Percentiles rank a stretch among this genome's conserved stretches.
Conservation (phyloP, 2,888 invertebrate species). For the Cheilosia variabilis region DNA sequence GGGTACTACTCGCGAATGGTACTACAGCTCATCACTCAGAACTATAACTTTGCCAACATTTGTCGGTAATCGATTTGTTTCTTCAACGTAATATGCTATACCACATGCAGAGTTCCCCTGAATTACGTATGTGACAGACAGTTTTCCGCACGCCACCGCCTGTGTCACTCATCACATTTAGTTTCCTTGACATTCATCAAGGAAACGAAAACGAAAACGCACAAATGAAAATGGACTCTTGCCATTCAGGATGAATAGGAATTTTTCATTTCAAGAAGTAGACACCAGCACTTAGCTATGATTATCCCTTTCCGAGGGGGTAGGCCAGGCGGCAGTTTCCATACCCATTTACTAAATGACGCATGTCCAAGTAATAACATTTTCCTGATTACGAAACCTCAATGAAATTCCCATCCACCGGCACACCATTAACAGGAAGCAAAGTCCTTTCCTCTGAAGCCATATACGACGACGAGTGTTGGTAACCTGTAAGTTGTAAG, state of each 20-base stretch:
- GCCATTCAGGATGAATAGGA: not conserved
- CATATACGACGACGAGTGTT: not conserved
- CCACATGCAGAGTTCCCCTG: not conserved
- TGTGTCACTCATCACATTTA: conserved; percentile 10
- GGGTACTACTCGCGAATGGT: not conserved
- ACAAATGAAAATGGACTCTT: conserved; percentile 52
- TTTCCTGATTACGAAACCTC: conserved; percentile 38
- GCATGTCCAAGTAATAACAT: conserved; percentile 53
- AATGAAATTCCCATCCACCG: conserved; percentile 30
- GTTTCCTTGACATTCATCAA: conserved; percentile 46
- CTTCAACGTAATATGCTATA: not conserved
- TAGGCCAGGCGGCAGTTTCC: not conserved
- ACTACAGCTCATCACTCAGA: not conserved
- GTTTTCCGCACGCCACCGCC: not conserved
- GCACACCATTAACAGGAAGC: conserved; percentile 37
- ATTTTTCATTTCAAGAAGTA: conserved; percentile 18
- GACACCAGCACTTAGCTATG: conserved; percentile 44
- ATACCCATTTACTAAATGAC: conserved; percentile 59
- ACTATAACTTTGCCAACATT: not conserved
- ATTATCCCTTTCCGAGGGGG: conserved; percentile 35
- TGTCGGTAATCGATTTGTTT: not conserved
- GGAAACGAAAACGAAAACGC: not conserved
- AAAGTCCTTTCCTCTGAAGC: conserved; percentile 6
- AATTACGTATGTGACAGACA: not conserved
- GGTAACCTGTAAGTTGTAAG: conserved; percentile 7